A percentile compares a stretch with the other conserved stretches of the same genome.
These are phyloP conservation scores for Drosophila paracracens DNA, from an alignment of 2,888 invertebrate genomes.

Conservation along the genomic window DNA sequence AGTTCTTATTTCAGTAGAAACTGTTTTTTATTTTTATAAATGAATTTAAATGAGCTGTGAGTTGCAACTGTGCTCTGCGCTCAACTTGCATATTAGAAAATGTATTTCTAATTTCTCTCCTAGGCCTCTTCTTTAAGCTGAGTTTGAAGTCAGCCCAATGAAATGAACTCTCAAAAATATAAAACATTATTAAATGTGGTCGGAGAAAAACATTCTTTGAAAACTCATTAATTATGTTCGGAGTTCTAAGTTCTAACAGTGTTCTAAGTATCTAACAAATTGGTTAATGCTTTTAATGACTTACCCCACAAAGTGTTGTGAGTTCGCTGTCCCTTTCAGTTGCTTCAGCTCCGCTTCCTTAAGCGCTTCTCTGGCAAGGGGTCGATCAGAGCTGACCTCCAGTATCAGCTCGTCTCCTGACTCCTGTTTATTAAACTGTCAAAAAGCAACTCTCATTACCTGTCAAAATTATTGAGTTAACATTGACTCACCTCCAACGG, in stretches of 20 bases:
- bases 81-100: not conserved
- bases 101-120: not conserved
- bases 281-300: slow-evolving; percentile 11
- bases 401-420: slow-evolving; percentile 20
- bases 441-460: slow-evolving; percentile 64
- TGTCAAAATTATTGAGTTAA: slow-evolving; percentile 68
- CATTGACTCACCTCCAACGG: slow-evolving; percentile 69
- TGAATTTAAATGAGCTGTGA: too few relatives aligned
- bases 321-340: slow-evolving; percentile 16
- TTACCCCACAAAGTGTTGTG: slow-evolving; percentile 60
- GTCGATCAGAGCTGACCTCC: slow-evolving; percentile 44
- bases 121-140: too few relatives aligned
- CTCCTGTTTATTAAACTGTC: slow-evolving; percentile 72
- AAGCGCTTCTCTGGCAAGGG: slow-evolving; percentile 21
- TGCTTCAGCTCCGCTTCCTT: slow-evolving; percentile 18
- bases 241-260: not conserved
- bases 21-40: not conserved
- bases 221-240: not conserved
- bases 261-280: not conserved
- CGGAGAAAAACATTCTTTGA: not conserved
- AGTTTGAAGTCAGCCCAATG: too few relatives aligned
- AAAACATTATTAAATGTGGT: not conserved
- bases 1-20: not conserved
- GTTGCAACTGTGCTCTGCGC: not conserved
- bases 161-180: not conserved